Evolutionary conservation across 2,113 vertebrate species (phyloP).

Genomic region (Antechinus stuartii): DNA sequence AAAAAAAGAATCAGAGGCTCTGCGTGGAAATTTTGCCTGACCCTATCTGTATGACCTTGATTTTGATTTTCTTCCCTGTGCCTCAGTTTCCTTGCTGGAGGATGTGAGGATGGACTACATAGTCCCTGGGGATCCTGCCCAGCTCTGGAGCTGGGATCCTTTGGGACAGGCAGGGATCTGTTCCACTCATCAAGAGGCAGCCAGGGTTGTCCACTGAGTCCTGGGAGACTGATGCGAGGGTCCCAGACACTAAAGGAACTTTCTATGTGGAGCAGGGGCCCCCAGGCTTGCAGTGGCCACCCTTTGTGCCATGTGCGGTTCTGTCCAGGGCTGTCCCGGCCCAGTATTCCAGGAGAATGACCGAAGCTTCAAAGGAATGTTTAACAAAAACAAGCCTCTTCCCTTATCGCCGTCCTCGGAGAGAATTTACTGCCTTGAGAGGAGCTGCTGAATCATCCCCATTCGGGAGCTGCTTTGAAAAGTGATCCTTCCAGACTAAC

Average conservation of each 20-base stretch:
- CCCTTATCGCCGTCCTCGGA: neutral
- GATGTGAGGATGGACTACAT: neutral
- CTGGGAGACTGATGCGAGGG: too few relatives aligned
- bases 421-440: neutral
- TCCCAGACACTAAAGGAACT: too few relatives aligned
- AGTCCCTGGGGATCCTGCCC: neutral
- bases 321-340: neutral
- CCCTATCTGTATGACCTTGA: neutral
- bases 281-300: neutral
- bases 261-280: neutral
- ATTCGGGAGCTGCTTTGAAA: neutral
- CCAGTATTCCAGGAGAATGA: neutral
- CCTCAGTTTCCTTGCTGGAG: neutral
- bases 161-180: neutral
- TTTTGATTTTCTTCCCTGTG: neutral
- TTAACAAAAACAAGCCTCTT: neutral
- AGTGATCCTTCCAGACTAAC: neutral
- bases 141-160: neutral
- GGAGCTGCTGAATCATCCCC: neutral
- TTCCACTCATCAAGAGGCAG: neutral
- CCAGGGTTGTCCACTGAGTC: neutral
- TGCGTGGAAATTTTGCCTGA: neutral
- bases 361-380: neutral
- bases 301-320: too few relatives aligned
- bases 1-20: too few relatives aligned